Base-by-base conservation (phyloP, 2,888 invertebrate genomes). In the Tinea pellionella region DNA sequence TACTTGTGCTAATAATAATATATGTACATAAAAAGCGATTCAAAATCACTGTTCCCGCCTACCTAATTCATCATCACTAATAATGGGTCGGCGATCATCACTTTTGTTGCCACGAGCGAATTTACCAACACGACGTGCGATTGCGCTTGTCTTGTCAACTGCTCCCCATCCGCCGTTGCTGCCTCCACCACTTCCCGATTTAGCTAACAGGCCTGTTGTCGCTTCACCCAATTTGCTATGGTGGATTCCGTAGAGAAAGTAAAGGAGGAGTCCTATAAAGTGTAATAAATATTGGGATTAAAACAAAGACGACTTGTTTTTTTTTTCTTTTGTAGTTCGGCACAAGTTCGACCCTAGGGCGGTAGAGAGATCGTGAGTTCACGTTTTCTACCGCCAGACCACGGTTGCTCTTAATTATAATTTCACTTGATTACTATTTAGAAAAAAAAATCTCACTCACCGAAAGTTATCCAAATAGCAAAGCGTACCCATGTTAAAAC, bases 221-320 rank as follows among this genome's bases (percentile, higher is more conserved):
- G 87, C 86, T 62, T 87, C 91, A 41, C 94, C 92, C 66, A 95
- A 91, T 75, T 94, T 94, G 77, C 95, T 96, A 74, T 95, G 93
- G 71, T 94, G 93, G 62, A 96, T 94, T 3, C 95, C 95, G 74
- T 96, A 95, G 0, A 94, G 80, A 78, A 95, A 95, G 75, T 96
- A 96, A 6, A 95, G 90, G 24, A 94, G 80, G 74, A 95, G 88
- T 59, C 95, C 95, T 95, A 81, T 13, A 88, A 75, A 53, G 15
- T 12, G 4, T 3, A 18, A 7, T 47, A 13, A 43, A 43, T 15
- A 43, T 43, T 43, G 12, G n/a, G n/a, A n/a, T n/a, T n/a, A n/a
- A n/a, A n/a, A n/a, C n/a, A n/a, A n/a, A n/a, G n/a, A n/a, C n/a
- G n/a, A n/a, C n/a, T n/a, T n/a, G n/a, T n/a, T n/a, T n/a, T n/a